Evolutionary conservation across 2,888 invertebrate species (phyloP).

Genomic region (Micropterix aruncella): DNA sequence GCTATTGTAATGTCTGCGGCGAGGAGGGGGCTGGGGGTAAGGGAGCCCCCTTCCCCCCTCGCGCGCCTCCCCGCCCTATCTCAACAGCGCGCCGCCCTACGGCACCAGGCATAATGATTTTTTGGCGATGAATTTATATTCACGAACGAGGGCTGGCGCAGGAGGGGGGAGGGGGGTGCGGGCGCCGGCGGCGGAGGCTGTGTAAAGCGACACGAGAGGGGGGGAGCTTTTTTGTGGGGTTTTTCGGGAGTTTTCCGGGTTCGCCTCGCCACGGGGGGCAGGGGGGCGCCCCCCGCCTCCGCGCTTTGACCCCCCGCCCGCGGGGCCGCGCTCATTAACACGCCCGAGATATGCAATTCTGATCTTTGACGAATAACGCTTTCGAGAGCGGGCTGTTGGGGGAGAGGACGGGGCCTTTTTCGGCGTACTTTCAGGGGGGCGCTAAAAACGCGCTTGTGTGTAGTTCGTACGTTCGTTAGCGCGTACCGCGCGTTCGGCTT

Average conservation of each 20-base stretch:
- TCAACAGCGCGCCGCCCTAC: not conserved
- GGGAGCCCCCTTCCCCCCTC: too few species aligned
- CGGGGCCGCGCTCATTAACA: conserved; percentile 45
- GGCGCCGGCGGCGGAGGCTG: conserved; percentile 7
- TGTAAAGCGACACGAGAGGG: not conserved
- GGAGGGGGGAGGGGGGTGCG: conserved; percentile 13
- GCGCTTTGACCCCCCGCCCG: too few species aligned
- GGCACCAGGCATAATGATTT: conserved; percentile 62
- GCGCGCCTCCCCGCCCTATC: too few species aligned
- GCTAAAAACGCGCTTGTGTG: not conserved
- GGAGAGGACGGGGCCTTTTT: too few species aligned
- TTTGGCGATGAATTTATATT: conserved; percentile 71
- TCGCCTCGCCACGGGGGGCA: conserved; percentile 14
- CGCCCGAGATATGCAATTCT: conserved; percentile 53
- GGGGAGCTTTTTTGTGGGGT: not conserved
- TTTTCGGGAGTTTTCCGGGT: conserved; percentile 3
- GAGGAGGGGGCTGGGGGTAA: too few species aligned
- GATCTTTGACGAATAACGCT: conserved; percentile 37
- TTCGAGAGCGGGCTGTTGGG: conserved; percentile 29
- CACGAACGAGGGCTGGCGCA: conserved; percentile 47
- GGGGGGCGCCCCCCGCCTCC: conserved; percentile 17
- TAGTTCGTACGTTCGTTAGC: not conserved
- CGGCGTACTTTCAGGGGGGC: too few species aligned
- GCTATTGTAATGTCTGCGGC: too few species aligned
- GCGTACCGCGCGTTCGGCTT: not conserved